Evolutionary conservation across 2,113 vertebrate genomes (phyloP), one percentile per base, ranked within the genome.

Genomic region (Apaloderma vittatum): DNA sequence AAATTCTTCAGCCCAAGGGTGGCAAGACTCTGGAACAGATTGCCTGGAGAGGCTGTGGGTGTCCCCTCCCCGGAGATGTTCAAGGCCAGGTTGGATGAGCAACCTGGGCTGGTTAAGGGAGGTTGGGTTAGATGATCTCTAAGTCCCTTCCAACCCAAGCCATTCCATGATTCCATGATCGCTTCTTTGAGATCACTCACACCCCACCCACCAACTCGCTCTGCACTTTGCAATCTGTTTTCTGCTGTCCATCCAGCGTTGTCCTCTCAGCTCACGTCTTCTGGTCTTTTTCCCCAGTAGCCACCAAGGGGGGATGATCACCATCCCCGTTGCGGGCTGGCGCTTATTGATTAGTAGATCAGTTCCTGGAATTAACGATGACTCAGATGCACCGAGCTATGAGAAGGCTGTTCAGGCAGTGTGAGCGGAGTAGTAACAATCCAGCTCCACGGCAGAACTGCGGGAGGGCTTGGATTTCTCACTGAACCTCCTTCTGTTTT

Each of bases 301-400:
- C 34, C 58, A 55, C 76, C 61, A 15, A 12, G 52, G 54, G 29
- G 17, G 8, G 1, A 3, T 4, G 36, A 3, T 45, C 46, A 6
- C 46, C 68, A 3, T 15, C 52, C 48, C 20, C 15, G 12, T 21
- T 30, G 70, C 7, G 70, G 76, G 57, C 57, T 37, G 2, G 59
- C 36, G 43, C 34, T 45, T n/a, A 54, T 29, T 24, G 46, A 85
- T 73, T 2, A 37, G 23, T 2, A 13, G 45, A 17, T 59, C 34
- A 12, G 0, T 51, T 72, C 48, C 62, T 61, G 71, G 34, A 27
- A 22, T 29, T n/a, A 45, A 10, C 0, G 0, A 4, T 17, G 52
- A 7, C 36, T 79, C 52, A 51, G 78, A 36, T 16, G 61, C 34
- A 12, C 48, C 10, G 1, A 57, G 6, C 19, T 55, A 1, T 17